These are phyloP conservation scores for Anastrepha ludens DNA, from an alignment of 1,140 invertebrate genomes.

Conservation along the genomic window DNA sequence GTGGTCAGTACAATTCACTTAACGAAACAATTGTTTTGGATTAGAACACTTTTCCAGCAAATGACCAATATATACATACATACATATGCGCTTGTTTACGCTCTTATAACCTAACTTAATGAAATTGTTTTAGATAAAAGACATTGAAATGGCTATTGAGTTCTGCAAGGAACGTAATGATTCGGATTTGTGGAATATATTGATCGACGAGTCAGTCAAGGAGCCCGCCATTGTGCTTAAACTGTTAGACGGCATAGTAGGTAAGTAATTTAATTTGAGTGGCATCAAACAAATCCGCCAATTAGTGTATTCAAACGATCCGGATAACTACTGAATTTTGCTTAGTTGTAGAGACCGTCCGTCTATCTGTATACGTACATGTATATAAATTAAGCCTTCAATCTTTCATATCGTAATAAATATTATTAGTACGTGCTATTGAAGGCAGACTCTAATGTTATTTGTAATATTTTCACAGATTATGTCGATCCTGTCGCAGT, in stretches of 20 bases:
- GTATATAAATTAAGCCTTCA: not conserved
- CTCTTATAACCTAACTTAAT: not conserved
- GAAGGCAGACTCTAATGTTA: too few species aligned
- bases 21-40: too few species aligned
- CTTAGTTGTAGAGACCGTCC: too few species aligned
- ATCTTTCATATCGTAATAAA: too few species aligned
- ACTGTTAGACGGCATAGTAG: conserved; percentile 76
- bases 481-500: conserved; percentile 93
- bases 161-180: conserved; percentile 99
- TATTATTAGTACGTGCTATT: too few species aligned
- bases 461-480: conserved; percentile 57
- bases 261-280: conserved; percentile 34
- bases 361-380: not conserved
- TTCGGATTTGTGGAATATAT: conserved; percentile 93
- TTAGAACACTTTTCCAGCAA: too few species aligned
- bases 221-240: conserved; percentile 84
- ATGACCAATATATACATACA: too few species aligned
- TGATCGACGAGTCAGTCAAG: conserved; percentile 91
- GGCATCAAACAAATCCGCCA: not conserved
- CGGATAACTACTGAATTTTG: too few species aligned
- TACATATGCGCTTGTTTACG: too few species aligned
- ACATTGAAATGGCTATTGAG: conserved; percentile 94
- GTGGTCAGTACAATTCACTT: too few species aligned
- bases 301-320: too few species aligned
- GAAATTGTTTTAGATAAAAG: conserved; percentile 74